Evolutionary conservation across 2,113 vertebrate species (phyloP).

Genomic region (Xyliphius kryptos): DNA sequence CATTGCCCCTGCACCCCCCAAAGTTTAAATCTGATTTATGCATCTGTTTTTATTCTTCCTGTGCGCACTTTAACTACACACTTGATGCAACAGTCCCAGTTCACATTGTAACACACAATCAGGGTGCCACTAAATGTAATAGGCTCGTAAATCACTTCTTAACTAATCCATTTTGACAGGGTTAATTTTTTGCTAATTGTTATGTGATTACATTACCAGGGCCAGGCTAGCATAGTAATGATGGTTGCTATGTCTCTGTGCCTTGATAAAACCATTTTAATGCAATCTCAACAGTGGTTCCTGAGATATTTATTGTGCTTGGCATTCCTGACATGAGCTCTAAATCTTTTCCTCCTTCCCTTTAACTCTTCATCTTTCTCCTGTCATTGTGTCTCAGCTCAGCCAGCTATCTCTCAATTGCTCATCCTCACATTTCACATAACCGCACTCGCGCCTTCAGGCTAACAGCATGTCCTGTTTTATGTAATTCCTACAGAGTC

Average conservation of each 20-base stretch:
- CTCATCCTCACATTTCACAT: constrained; percentile 24
- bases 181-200: constrained; percentile 38
- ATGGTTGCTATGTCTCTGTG: constrained; percentile 11
- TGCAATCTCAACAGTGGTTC: constrained; percentile 12
- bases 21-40: constrained; percentile 61
- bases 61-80: constrained; percentile 50
- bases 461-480: constrained; percentile 27
- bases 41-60: constrained; percentile 43
- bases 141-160: constrained; percentile 31
- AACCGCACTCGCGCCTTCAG: constrained; percentile 23
- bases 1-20: constrained; percentile 34
- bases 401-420: constrained; percentile 19
- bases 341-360: constrained; percentile 38
- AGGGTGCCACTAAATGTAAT: too few species aligned
- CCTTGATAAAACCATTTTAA: constrained; percentile 26
- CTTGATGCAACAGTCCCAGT: constrained; percentile 51
- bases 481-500: constrained; percentile 21
- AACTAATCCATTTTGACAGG: constrained; percentile 40
- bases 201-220: constrained; percentile 39
- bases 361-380: constrained; percentile 37
- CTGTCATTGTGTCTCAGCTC: constrained; percentile 34
- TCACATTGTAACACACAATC: too few species aligned
- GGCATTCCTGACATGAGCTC: constrained; percentile 39
- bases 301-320: constrained; percentile 42
- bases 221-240: constrained; percentile 35